Evolutionary conservation across 2,113 vertebrate genomes (phyloP).

Genomic region (Forbesichthys agassizii): DNA sequence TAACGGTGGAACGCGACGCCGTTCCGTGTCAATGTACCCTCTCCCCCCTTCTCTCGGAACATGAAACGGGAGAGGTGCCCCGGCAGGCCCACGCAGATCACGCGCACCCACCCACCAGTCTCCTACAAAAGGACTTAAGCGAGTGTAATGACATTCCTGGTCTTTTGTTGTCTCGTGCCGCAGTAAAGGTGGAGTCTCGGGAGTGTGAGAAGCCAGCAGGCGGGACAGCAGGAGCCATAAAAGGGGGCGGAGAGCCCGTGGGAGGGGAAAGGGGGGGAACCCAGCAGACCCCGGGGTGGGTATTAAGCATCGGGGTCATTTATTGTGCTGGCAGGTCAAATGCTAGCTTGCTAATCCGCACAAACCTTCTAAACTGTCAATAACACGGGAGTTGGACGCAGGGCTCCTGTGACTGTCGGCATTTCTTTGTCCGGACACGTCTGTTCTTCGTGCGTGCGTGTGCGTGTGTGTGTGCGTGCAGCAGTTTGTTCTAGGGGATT

Average conservation of each 20-base stretch:
- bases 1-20: constrained; percentile 62
- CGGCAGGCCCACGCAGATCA: constrained; percentile 43
- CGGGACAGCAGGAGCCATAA: constrained; percentile 55
- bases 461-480: neutral
- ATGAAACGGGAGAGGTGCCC: constrained; percentile 52
- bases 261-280: constrained; percentile 55
- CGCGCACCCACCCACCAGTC: constrained; percentile 46
- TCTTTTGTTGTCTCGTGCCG: constrained; percentile 63
- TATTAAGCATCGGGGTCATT: constrained; percentile 63
- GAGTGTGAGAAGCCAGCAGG: constrained; percentile 59
- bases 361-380: constrained; percentile 36
- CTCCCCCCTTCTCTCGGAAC: constrained; percentile 34
- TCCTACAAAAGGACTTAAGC: constrained; percentile 64
- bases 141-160: constrained; percentile 69
- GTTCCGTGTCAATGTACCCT: constrained; percentile 27
- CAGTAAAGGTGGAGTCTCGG: constrained; percentile 57
- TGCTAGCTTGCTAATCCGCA: constrained; percentile 63
- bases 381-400: constrained; percentile 13
- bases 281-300: constrained; percentile 55
- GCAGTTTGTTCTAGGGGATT: too few relatives aligned
- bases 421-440: constrained; percentile 11
- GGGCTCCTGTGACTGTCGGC: neutral
- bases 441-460: neutral
- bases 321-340: constrained; percentile 62
- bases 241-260: constrained; percentile 54